Evolutionary conservation across 2,113 vertebrate genomes (phyloP), one percentile per base, ranked within the genome.

Genomic region (Xiphophorus hellerii): DNA sequence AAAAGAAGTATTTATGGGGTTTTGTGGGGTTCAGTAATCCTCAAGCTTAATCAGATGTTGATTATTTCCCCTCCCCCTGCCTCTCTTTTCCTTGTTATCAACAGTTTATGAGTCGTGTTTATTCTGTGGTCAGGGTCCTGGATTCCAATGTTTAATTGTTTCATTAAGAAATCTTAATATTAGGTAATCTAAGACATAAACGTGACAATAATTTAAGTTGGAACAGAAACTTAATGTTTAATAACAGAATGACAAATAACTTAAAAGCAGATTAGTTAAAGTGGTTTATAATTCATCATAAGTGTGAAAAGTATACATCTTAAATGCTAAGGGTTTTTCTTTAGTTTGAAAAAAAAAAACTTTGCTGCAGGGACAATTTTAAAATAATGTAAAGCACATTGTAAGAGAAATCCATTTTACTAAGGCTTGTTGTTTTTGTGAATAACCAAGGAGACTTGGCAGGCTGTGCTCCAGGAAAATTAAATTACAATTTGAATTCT

Each of bases 21-120:
- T 85, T 80, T 3, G 1, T 76, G 60, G 20, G 68, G 63, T 7
- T 75, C 28, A 14, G 31, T 91, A 88, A 91, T 89, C 87, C 69
- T 84, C 85, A 44, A 9, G 39, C 30, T 20, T n/a, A 25, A 71
- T 75, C 87, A 89, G 87, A 88, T 88, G 84, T 87, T 70, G 31
- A 39, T 68, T 68, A 9, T n/a, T 51, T 1, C 30, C 11, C 64
- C 28, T 20, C 8, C 20, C 44, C 17, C 17, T 30, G 51, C 35
- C 9, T 35, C 35, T 35, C 35, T 10, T 35, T 35, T 10, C 35
- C 35, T 35, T 35, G 33, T 10, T 35, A 35, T 10, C 35, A 35
- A 35, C 35, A 35, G 35, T 35, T 15, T 44, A 5, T 44, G 42
- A 44, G 42, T 44, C 48, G 65, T 51, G 68, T 69, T 68, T 75